Percentiles rank a stretch among this genome's conserved stretches.
These are phyloP conservation scores for Chionomys nivalis DNA, from an alignment of 2,113 vertebrate species.

Conservation along the genomic window DNA sequence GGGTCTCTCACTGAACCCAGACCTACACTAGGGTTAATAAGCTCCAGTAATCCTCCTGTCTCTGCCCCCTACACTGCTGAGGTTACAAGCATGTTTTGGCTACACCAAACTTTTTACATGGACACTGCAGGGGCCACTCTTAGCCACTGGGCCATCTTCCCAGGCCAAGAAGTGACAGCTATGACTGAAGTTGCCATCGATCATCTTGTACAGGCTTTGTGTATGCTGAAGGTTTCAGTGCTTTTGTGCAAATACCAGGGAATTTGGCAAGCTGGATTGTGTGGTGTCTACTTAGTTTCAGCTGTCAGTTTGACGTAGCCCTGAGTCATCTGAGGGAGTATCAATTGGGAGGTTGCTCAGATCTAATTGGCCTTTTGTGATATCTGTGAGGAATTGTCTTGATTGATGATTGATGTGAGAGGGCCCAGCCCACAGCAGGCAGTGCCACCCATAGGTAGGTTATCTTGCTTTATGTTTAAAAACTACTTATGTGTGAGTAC, in stretches of 20 bases:
- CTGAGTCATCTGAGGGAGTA: not conserved
- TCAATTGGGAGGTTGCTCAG: not conserved
- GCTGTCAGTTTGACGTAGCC: not conserved
- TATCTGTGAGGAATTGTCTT: not conserved
- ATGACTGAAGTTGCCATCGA: not conserved
- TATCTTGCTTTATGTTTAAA: too few species aligned
- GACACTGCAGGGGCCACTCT: not conserved
- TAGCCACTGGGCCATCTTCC: not conserved
- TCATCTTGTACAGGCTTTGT: not conserved
- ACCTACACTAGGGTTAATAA: not conserved
- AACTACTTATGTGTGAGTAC: too few species aligned
- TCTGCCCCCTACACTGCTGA: not conserved
- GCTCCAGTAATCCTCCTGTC: not conserved
- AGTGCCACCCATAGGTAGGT: not conserved
- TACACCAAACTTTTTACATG: not conserved
- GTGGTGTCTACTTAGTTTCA: not conserved
- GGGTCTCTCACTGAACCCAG: not conserved
- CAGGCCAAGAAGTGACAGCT: not conserved
- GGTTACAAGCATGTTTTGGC: not conserved
- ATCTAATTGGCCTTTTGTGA: not conserved
- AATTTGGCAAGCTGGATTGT: not conserved
- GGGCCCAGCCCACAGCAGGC: not conserved
- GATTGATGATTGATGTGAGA: not conserved
- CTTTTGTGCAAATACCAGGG: not conserved
- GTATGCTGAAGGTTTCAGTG: not conserved